Conservation (phyloP, 2,113 vertebrate genomes). For the Otolemur garnettii region DNA sequence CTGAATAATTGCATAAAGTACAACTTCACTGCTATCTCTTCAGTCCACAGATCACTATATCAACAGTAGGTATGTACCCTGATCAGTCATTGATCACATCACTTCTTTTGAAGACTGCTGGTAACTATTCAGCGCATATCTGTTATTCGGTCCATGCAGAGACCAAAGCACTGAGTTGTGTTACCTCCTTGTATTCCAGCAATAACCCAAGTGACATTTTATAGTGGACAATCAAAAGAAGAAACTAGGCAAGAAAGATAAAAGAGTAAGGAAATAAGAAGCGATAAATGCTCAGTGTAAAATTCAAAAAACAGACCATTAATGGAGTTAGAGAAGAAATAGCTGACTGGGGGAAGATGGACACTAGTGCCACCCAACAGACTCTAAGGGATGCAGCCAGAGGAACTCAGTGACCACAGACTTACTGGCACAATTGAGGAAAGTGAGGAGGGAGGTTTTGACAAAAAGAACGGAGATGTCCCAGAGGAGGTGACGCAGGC, state of each 20-base stretch:
- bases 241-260: not conserved
- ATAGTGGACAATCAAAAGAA: not conserved
- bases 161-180: not conserved
- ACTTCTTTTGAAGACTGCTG: not conserved
- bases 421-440: not conserved
- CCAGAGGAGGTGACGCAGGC: not conserved
- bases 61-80: not conserved
- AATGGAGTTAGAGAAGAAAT: not conserved
- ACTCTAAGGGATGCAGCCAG: not conserved
- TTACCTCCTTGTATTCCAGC: not conserved
- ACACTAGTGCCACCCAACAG: not conserved
- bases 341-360: not conserved
- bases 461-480: slow-evolving; percentile 18
- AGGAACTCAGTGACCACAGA: not conserved
- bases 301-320: not conserved
- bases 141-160: not conserved
- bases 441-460: not conserved
- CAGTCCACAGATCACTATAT: not conserved
- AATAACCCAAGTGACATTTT: not conserved
- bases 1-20: not conserved
- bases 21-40: slow-evolving; percentile 11
- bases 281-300: not conserved
- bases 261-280: not conserved
- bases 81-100: not conserved
- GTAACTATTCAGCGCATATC: not conserved